Evolutionary conservation across 2,113 vertebrate species (phyloP).

Genomic region (Paracanthobrama guichenoti): DNA sequence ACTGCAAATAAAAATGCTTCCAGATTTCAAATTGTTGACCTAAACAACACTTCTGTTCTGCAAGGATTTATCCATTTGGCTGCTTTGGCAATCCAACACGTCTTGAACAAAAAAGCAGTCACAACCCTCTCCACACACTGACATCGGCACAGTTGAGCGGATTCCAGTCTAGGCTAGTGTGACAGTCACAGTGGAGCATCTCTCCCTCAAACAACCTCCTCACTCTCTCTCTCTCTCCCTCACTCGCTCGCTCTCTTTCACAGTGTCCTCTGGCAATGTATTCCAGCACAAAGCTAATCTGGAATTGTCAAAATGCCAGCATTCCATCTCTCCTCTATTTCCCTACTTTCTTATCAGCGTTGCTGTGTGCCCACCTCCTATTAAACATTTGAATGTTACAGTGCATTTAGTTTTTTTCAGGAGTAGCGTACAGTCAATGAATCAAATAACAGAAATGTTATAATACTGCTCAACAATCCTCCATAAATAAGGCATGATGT

Average conservation of each 20-base stretch:
- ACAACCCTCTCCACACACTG: constrained; percentile 38
- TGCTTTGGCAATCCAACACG: constrained; percentile 4
- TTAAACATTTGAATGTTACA: constrained; percentile 1
- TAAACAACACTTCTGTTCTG: not conserved
- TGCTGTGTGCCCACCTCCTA: constrained; percentile 5
- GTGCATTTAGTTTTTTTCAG: not conserved
- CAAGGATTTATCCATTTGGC: not conserved
- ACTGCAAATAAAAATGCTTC: constrained; percentile 8
- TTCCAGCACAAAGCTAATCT: constrained; percentile 64
- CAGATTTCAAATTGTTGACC: constrained; percentile 3
- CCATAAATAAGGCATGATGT: not conserved
- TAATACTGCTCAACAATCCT: constrained; percentile 3
- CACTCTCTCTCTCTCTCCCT: constrained; percentile 32
- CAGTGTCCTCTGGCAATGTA: constrained; percentile 58
- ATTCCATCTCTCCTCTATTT: constrained; percentile 19
- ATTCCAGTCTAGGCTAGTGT: constrained; percentile 49
- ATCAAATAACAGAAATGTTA: not conserved
- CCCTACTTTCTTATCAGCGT: constrained; percentile 11
- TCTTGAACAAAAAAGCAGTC: not conserved
- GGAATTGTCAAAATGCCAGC: constrained; percentile 59
- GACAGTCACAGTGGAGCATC: constrained; percentile 57
- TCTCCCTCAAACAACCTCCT: constrained; percentile 42
- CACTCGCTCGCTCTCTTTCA: constrained; percentile 8
- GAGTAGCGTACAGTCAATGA: not conserved
- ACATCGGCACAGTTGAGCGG: constrained; percentile 32